phyloP scores from a whole-genome alignment of 2,888 invertebrate species.

The Muschampia plurimacula region DNA sequence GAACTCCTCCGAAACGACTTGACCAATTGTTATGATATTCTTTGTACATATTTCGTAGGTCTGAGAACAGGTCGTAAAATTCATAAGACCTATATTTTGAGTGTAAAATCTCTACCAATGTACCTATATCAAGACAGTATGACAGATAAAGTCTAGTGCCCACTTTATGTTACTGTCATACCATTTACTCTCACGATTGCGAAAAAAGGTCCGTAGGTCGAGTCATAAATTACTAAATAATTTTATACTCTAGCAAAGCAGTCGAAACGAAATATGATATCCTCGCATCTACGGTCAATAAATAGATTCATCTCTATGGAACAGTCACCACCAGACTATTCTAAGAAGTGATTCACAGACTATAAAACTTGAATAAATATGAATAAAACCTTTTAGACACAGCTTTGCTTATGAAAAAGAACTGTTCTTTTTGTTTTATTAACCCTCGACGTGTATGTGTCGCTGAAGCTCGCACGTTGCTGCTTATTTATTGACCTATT shows the following conservation, averaged over 20 bases:
- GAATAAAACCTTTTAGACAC: slow-evolving; percentile 30
- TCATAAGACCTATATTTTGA: too few species aligned
- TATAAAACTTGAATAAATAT: slow-evolving; percentile 30
- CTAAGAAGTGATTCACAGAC: slow-evolving; percentile 33
- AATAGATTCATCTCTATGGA: slow-evolving; percentile 16
- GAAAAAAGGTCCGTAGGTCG: background rate
- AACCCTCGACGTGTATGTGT: slow-evolving; percentile 77
- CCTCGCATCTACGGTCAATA: background rate
- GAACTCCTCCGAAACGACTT: too few species aligned
- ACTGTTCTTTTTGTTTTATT: slow-evolving; percentile 80
- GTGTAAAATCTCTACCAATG: too few species aligned
- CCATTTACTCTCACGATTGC: too few species aligned
- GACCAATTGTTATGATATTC: too few species aligned
- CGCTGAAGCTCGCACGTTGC: slow-evolving; percentile 84
- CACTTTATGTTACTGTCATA: too few species aligned
- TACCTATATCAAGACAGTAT: too few species aligned
- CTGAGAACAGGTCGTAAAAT: too few species aligned
- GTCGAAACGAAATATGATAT: slow-evolving; percentile 15
- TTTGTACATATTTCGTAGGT: too few species aligned
- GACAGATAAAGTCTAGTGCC: too few species aligned
- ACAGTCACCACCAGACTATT: slow-evolving; percentile 13
- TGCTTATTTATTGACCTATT: slow-evolving; percentile 85
- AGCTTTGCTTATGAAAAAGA: slow-evolving; percentile 70
- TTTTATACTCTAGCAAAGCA: background rate
- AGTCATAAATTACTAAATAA: background rate